These are phyloP conservation scores for Coptodon bakossiorum DNA, from an alignment of 2,113 vertebrate species.

Conservation along the genomic window DNA sequence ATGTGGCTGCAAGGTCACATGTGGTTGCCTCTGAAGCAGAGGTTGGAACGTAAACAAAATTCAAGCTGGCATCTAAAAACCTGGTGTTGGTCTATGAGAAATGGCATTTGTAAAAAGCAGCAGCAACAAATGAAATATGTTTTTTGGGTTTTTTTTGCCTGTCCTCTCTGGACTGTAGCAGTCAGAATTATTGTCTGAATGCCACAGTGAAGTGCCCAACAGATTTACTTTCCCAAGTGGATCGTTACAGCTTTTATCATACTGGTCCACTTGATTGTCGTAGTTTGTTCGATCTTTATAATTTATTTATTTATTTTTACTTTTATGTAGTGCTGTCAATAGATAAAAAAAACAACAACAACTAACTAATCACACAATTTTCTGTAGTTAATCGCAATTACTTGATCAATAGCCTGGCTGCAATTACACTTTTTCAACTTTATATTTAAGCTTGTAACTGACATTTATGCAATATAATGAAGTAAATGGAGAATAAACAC, in stretches of 20 bases:
- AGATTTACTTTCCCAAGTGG: background rate
- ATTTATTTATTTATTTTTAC: background rate
- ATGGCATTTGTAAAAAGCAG: background rate
- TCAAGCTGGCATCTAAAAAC: background rate
- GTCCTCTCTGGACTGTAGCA: background rate
- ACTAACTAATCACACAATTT: background rate
- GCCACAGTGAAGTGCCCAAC: background rate
- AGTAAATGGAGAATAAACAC: too few relatives aligned
- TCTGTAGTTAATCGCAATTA: too few relatives aligned
- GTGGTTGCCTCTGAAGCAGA: background rate
- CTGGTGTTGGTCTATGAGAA: background rate
- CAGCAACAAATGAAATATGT: background rate
- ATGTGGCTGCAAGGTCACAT: background rate
- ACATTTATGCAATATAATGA: too few relatives aligned
- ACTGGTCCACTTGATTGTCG: background rate
- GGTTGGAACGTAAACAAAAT: background rate
- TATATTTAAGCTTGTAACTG: too few relatives aligned
- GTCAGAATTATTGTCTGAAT: background rate
- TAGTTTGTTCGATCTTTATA: background rate
- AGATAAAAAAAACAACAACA: background rate
- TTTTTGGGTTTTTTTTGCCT: rapidly evolving
- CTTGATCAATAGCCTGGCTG: too few relatives aligned
- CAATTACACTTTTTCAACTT: too few relatives aligned
- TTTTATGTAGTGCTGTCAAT: background rate
- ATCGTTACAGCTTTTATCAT: background rate